phyloP scores from a whole-genome alignment of 2,113 vertebrate genomes.

The Thamnophis sirtalis region DNA sequence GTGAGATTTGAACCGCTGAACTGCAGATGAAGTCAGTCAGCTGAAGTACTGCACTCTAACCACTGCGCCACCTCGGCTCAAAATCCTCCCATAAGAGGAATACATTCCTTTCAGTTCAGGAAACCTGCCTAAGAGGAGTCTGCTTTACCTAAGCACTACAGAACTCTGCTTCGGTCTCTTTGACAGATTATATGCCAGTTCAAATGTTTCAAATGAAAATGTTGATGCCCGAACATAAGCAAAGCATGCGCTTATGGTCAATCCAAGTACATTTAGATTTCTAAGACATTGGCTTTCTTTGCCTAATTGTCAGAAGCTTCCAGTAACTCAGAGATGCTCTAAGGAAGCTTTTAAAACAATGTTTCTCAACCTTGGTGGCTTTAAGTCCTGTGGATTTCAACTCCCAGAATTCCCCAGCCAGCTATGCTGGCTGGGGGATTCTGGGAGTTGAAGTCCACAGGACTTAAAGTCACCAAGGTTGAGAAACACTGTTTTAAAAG shows the following conservation, averaged over 20 bases:
- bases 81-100: background rate
- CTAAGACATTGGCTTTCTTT: background rate
- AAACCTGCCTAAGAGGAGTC: background rate
- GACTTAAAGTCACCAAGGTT: too few relatives aligned
- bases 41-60: too few relatives aligned
- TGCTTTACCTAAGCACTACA: background rate
- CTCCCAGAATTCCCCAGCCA: too few relatives aligned
- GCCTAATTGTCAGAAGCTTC: background rate
- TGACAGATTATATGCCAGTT: background rate
- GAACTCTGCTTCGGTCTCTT: background rate
- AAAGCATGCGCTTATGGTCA: background rate
- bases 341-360: too few relatives aligned
- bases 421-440: too few relatives aligned
- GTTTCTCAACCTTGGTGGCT: too few relatives aligned
- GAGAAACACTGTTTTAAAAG: too few relatives aligned
- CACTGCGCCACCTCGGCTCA: too few relatives aligned
- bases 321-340: background rate
- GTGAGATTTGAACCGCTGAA: too few relatives aligned
- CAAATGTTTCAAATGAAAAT: background rate
- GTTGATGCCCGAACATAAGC: background rate
- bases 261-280: background rate
- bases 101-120: background rate
- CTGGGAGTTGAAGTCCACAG: too few relatives aligned
- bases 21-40: too few relatives aligned
- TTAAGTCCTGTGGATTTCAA: too few relatives aligned